Base-by-base conservation (phyloP, 2,888 invertebrate species). In the Habrosyne pyritoides region DNA sequence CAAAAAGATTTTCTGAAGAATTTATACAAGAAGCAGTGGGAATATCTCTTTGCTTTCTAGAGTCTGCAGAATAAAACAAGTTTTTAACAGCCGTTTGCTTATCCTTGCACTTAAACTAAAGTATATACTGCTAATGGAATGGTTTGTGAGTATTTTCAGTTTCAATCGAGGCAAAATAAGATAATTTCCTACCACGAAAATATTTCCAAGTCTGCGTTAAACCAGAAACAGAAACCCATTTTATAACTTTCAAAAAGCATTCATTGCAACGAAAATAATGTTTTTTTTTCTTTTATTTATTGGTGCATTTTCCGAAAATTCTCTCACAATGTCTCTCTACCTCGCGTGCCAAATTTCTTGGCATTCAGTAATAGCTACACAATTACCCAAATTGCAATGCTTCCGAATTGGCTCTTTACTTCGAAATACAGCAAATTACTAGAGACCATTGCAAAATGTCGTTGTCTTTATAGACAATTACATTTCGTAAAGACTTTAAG, bases 291-390 rank as follows among this genome's bases (percentile, higher is more conserved):
- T 36, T 12, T 14, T 14, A 36, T 36, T 36, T 14, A 42, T 42
- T 1, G 8, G 1, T 18, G n/a, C 36, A 33, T 33, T 33, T 33
- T 42, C 36, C 42, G 8, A 18, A 18, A 18, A 14, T 42, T 5
- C 18, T 18, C 18, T 42, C 8, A 42, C 42, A 36, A 12, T 6
- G 36, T 24, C 14, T 42, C 8, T 8, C n/a, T 18, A 33, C 42
- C 42, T 42, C n/a, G n/a, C 18, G 42, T 42, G 42, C 42, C 42
- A 42, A 42, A 18, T 42, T 42, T 42, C 42, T 42, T 42, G 42
- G 42, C 42, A 42, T 42, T 42, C 42, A 42, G 42, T 42, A 42
- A 42, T 42, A 42, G 42, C 18, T 8, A 18, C 8, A 42, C 42
- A 42, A 42, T 42, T 42, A 42, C 42, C 18, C n/a, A 42, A 42